Conservation (phyloP, 2,888 invertebrate genomes). For the Epistrophella euchroma region DNA sequence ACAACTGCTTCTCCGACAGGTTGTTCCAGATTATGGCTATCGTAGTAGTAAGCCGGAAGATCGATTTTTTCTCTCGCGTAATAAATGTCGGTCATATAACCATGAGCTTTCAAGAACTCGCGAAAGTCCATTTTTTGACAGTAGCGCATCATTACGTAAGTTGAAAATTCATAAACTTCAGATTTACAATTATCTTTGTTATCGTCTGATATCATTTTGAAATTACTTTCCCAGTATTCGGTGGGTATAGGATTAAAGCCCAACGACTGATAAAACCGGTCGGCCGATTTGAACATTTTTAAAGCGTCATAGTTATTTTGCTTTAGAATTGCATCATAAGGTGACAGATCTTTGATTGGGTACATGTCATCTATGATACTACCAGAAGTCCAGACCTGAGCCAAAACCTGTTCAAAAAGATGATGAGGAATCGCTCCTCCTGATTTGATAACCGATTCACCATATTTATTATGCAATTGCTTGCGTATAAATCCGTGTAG, state of each 20-base stretch:
- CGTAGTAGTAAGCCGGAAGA: slow-evolving; percentile 57
- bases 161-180: slow-evolving; percentile 19
- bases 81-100: slow-evolving; percentile 54
- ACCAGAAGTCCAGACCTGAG: slow-evolving; percentile 45
- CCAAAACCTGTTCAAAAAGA: slow-evolving; percentile 85
- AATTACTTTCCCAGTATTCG: background rate
- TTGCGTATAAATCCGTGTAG: slow-evolving; percentile 91
- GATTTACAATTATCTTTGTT: slow-evolving; percentile 43
- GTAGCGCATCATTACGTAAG: slow-evolving; percentile 51
- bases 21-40: slow-evolving; percentile 36
- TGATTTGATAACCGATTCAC: slow-evolving; percentile 86
- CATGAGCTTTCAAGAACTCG: slow-evolving; percentile 70
- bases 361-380: slow-evolving; percentile 17
- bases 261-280: slow-evolving; percentile 42
- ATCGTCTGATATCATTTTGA: background rate
- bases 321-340: background rate
- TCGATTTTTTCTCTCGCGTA: slow-evolving; percentile 49
- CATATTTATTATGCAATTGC: slow-evolving; percentile 88
- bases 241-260: slow-evolving; percentile 31
- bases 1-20: slow-evolving; percentile 66
- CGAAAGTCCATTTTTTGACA: slow-evolving; percentile 68
- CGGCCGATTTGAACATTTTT: slow-evolving; percentile 30
- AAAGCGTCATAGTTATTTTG: background rate
- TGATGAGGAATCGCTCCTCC: slow-evolving; percentile 89
- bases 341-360: slow-evolving; percentile 6